These are phyloP conservation scores for Dolichallabes microphthalmus DNA, from an alignment of 2,113 vertebrate genomes.

Conservation along the genomic window DNA sequence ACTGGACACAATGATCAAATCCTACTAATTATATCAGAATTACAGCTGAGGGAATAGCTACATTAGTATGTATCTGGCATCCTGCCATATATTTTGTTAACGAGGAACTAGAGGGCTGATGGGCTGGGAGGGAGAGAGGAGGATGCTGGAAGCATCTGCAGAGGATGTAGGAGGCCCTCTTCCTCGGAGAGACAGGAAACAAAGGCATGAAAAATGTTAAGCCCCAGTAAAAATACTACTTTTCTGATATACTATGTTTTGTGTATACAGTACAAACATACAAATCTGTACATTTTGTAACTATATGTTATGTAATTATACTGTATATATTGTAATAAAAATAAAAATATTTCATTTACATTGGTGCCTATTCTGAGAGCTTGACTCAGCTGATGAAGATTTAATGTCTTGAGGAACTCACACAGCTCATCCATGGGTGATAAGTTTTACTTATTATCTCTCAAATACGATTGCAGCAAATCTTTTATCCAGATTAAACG, in stretches of 20 bases:
- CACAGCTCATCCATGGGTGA: no score
- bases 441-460: no score
- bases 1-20: neutral
- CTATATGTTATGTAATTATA: neutral
- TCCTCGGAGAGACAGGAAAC: slow-evolving; percentile 42
- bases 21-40: slow-evolving; percentile 7
- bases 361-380: no score
- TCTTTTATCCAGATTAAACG: no score
- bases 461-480: no score
- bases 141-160: slow-evolving; percentile 46
- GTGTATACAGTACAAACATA: neutral
- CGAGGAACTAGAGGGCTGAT: neutral
- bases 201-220: slow-evolving; percentile 18
- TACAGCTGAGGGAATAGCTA: slow-evolving; percentile 8
- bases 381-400: no score
- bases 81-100: slow-evolving; percentile 1
- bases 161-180: slow-evolving; percentile 52
- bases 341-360: no score
- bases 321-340: no score
- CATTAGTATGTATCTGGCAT: neutral
- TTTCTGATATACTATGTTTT: neutral
- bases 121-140: neutral
- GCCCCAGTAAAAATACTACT: slow-evolving; percentile 3
- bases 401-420: no score
- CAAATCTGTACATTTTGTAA: no score